Evolutionary conservation across 2,888 invertebrate genomes (phyloP).

Genomic region (Eupithecia tripunctaria): DNA sequence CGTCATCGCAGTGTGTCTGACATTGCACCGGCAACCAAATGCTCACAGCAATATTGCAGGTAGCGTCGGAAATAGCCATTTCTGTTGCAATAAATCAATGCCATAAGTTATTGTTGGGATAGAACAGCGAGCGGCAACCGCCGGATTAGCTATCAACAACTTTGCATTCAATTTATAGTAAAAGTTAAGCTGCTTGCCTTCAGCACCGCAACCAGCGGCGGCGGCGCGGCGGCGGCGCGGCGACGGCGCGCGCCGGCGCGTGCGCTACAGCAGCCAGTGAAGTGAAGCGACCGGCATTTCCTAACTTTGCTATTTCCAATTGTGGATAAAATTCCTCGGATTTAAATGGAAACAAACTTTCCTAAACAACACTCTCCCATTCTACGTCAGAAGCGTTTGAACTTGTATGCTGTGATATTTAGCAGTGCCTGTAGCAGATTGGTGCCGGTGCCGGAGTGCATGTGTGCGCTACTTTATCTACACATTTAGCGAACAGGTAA

Average conservation of each 20-base stretch:
- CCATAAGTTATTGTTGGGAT: neutral
- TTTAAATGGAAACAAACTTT: neutral
- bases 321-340: neutral
- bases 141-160: conserved; percentile 12
- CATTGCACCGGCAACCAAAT: neutral
- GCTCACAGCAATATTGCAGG: neutral
- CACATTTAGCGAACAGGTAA: neutral
- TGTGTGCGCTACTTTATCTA: neutral
- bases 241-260: too few species aligned
- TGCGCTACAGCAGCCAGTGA: too few species aligned
- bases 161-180: conserved; percentile 17
- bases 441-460: too few species aligned
- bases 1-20: neutral
- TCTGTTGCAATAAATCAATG: conserved; percentile 4
- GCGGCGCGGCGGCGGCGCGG: too few species aligned
- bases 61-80: neutral
- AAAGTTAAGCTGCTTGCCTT: conserved; percentile 12
- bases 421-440: too few species aligned
- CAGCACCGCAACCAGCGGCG: too few species aligned
- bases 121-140: neutral
- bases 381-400: neutral
- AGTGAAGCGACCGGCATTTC: neutral
- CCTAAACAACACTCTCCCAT: neutral
- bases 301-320: neutral
- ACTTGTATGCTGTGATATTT: neutral